Evolutionary conservation across 2,888 invertebrate genomes (phyloP).

Genomic region (Ectobius pallidus): DNA sequence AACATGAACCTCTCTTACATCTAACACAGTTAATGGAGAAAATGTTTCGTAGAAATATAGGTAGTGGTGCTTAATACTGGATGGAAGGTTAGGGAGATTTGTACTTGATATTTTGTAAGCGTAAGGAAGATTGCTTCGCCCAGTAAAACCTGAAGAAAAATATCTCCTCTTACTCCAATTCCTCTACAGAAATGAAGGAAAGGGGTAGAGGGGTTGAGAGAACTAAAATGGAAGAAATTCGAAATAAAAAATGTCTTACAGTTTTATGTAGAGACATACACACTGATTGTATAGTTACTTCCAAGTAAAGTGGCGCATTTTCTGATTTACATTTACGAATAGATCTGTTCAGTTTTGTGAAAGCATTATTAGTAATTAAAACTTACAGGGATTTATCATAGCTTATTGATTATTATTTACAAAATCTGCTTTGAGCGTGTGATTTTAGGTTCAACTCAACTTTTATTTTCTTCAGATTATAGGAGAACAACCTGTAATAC

Average conservation of each 20-base stretch:
- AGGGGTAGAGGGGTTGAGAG: constrained; percentile 17
- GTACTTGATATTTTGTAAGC: constrained; percentile 24
- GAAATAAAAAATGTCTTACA: constrained; percentile 26
- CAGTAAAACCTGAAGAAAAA: constrained; percentile 9
- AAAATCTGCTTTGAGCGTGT: too few relatives aligned
- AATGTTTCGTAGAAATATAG: neutral
- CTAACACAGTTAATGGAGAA: too few relatives aligned
- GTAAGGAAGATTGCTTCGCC: constrained; percentile 12
- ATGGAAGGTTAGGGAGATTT: constrained; percentile 5
- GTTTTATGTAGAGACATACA: constrained; percentile 18
- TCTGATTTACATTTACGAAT: too few relatives aligned
- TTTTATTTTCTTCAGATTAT: constrained; percentile 16
- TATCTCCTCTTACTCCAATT: constrained; percentile 23
- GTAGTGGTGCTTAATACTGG: neutral
- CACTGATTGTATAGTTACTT: constrained; percentile 7
- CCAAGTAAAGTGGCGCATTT: neutral
- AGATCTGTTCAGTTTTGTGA: too few relatives aligned
- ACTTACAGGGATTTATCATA: too few relatives aligned
- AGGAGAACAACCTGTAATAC: constrained; percentile 1
- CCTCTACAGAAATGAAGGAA: constrained; percentile 15
- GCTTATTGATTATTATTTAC: too few relatives aligned
- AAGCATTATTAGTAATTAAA: too few relatives aligned
- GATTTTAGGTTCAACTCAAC: too few relatives aligned
- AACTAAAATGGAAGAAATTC: constrained; percentile 24
- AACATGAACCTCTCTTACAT: too few relatives aligned